Evolutionary conservation across 2,888 invertebrate species (phyloP), one percentile per base, ranked within the genome.

Genomic region (Thelaira solivaga): DNA sequence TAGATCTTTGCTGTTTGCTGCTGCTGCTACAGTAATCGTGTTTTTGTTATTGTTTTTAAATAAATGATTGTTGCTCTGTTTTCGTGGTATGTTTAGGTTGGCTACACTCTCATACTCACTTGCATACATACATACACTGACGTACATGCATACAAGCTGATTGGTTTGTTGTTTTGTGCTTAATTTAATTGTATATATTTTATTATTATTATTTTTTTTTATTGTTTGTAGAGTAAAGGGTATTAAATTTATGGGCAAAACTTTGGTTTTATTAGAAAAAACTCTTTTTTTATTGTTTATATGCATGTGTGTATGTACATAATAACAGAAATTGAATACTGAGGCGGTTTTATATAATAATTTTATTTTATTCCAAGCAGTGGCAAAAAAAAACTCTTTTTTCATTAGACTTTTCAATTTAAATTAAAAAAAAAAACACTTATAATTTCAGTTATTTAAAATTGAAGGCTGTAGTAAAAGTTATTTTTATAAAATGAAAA

Each of bases 181-280:
- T 57, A 64, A 72, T 72, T 72, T 71, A 62, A 72, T n/a, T n/a
- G n/a, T n/a, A n/a, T 64, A 71, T 22, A 64, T 64, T 57, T 64
- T 72, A 43, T 45, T 72, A 20, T 62, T 16, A 36, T 47, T 49
- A 22, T 51, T 34, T 41, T 49, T 34, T 41, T 49, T 59, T 6
- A 49, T 16, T 64, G 18, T 64, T 49, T n/a, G 11, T 61, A n/a
- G 31, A 65, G 31, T 34, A 49, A 65, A 73, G 64, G 57, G 64
- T 41, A 64, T 24, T 49, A 47, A 43, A 45, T 62, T 72, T 64
- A 47, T 72, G 47, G 41, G 8, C 36, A 43, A 49, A 26, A 16
- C 22, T 34, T 49, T 62, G 47, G 2, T 31, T 36, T 49, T 18
- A 13, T 45, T 22, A n/a, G 1, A 22, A 41, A 41, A n/a, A n/a